phyloP scores from a whole-genome alignment of 2,888 invertebrate genomes.

The Aspidiotus destructor region DNA sequence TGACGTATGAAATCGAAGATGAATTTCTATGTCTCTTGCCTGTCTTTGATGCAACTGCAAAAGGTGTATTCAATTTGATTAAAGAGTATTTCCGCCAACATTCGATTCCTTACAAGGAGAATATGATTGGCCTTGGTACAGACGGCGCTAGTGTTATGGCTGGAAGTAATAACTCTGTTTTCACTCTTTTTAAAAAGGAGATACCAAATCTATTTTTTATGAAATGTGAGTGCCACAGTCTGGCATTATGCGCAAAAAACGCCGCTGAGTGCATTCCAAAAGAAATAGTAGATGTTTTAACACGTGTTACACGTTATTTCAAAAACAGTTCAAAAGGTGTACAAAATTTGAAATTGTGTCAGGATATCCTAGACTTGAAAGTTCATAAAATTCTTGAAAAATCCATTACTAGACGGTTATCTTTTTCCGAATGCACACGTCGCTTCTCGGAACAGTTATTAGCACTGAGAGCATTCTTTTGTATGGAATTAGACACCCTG shows the following conservation, averaged over 20 bases:
- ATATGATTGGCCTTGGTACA: slow-evolving; percentile 35
- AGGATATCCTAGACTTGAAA: neutral
- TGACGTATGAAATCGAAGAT: neutral
- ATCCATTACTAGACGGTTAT: neutral
- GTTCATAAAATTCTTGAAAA: neutral
- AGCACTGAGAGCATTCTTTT: neutral
- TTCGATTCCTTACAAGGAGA: slow-evolving; percentile 34
- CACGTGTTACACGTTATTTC: neutral
- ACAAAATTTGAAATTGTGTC: neutral
- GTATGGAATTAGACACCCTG: neutral
- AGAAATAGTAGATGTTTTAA: neutral
- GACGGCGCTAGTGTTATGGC: slow-evolving; percentile 37
- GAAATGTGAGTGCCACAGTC: slow-evolving; percentile 35
- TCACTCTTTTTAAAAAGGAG: slow-evolving; percentile 33
- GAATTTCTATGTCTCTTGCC: neutral
- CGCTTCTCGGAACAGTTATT: neutral
- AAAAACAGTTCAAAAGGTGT: neutral
- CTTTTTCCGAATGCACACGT: neutral
- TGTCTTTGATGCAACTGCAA: slow-evolving; percentile 16
- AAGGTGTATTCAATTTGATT: slow-evolving; percentile 34
- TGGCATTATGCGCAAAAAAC: slow-evolving; percentile 33
- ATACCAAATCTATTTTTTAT: slow-evolving; percentile 35
- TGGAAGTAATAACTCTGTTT: slow-evolving; percentile 34
- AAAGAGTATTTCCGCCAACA: slow-evolving; percentile 34
- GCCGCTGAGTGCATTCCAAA: slow-evolving; percentile 33